Evolutionary conservation across 2,888 invertebrate genomes (phyloP).

Genomic region (Colletes collaris): DNA sequence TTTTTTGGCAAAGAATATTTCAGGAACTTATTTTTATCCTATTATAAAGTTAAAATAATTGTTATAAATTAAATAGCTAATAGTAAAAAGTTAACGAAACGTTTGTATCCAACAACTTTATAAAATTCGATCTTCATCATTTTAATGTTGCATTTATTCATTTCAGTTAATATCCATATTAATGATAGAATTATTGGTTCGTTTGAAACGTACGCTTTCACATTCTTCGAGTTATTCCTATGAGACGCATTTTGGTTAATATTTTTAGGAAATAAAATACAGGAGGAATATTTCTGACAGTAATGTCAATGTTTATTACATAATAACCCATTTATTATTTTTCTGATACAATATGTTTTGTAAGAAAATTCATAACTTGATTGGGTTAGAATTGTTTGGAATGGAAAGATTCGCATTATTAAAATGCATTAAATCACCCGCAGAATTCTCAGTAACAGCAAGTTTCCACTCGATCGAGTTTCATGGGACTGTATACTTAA

Average conservation of each 20-base stretch:
- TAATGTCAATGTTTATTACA: conserved; percentile 46
- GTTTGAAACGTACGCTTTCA: neutral
- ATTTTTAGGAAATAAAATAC: conserved; percentile 10
- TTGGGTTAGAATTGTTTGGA: conserved; percentile 70
- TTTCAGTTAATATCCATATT: neutral
- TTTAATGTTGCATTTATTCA: conserved; percentile 2
- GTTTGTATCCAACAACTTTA: neutral
- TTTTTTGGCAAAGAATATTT: neutral
- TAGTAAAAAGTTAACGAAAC: neutral
- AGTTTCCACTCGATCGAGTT: conserved; percentile 65
- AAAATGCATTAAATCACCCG: conserved; percentile 46
- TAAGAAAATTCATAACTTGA: conserved; percentile 70
- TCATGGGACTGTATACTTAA: conserved; percentile 60
- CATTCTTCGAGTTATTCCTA: neutral
- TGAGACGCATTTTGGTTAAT: neutral
- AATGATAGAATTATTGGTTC: too few relatives aligned
- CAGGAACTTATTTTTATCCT: neutral
- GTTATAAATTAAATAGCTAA: neutral
- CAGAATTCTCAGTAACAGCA: conserved; percentile 56
- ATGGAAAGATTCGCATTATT: conserved; percentile 71
- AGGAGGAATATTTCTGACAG: conserved; percentile 29
- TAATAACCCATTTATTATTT: conserved; percentile 71
- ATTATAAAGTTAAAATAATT: neutral
- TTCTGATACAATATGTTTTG: conserved; percentile 64
- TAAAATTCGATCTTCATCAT: neutral